Evolutionary conservation across 2,113 vertebrate genomes (phyloP).

Genomic region (Astatoreochromis straeleni): DNA sequence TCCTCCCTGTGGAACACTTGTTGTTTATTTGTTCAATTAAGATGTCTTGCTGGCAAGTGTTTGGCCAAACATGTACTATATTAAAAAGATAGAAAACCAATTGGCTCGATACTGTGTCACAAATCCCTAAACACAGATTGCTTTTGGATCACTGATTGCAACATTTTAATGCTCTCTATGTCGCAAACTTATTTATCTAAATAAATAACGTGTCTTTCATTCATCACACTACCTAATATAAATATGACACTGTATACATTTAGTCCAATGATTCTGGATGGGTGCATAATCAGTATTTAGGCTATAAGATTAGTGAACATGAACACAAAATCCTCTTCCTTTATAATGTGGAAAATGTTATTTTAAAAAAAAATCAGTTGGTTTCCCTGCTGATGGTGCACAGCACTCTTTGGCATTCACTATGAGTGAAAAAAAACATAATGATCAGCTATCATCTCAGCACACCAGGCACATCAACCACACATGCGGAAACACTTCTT

Average conservation of each 20-base stretch:
- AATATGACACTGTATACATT: neutral
- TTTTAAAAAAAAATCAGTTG: slow-evolving; percentile 4
- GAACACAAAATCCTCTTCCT: slow-evolving; percentile 9
- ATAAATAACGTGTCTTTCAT: neutral
- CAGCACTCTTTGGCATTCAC: slow-evolving; percentile 23
- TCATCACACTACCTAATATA: neutral
- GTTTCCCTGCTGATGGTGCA: slow-evolving; percentile 49
- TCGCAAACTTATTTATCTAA: neutral
- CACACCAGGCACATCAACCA: slow-evolving; percentile 20
- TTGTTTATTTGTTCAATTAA: slow-evolving; percentile 62
- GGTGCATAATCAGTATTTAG: neutral
- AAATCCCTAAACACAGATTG: slow-evolving; percentile 21
- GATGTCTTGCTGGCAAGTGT: slow-evolving; percentile 32
- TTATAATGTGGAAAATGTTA: slow-evolving; percentile 12
- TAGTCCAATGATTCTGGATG: neutral
- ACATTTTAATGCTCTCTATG: neutral
- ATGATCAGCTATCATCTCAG: slow-evolving; percentile 52
- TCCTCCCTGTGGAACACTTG: slow-evolving; percentile 10
- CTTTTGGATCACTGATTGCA: neutral
- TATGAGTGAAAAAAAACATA: slow-evolving; percentile 36
- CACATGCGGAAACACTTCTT: slow-evolving; percentile 22
- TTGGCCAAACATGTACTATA: slow-evolving; percentile 24
- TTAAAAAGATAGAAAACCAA: slow-evolving; percentile 52
- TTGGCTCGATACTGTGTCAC: slow-evolving; percentile 33
- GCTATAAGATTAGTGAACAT: neutral